Evolutionary conservation across 2,797 vertebrate species (phyloP).

Genomic region (Acropternis orthonyx): DNA sequence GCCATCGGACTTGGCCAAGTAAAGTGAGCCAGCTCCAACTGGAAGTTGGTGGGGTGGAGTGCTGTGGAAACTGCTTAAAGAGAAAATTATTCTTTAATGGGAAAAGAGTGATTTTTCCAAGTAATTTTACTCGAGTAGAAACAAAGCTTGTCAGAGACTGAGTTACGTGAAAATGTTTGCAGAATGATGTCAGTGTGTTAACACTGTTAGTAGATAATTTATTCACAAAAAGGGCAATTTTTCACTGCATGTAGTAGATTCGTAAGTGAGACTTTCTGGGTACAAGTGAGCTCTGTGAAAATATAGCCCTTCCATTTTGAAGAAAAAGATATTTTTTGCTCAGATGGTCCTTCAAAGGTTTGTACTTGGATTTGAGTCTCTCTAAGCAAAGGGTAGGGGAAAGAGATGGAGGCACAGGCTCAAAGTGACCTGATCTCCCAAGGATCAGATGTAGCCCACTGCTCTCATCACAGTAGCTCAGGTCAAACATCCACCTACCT

Average conservation of each 20-base stretch:
- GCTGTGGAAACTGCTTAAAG: slow-evolving; percentile 30
- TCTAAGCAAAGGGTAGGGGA: neutral
- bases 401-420: neutral
- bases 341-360: neutral
- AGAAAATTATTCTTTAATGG: slow-evolving; percentile 59
- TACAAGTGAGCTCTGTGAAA: neutral
- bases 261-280: neutral
- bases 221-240: slow-evolving; percentile 18
- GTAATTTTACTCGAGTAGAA: slow-evolving; percentile 59
- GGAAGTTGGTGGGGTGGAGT: neutral
- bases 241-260: neutral
- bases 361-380: fast-evolving
- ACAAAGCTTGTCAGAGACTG: slow-evolving; percentile 55
- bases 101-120: slow-evolving; percentile 52
- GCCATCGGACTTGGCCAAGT: neutral
- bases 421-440: neutral
- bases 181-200: slow-evolving; percentile 57
- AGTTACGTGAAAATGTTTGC: slow-evolving; percentile 55
- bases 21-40: neutral
- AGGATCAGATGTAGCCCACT: neutral
- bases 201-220: slow-evolving; percentile 38
- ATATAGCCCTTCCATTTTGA: neutral
- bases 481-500: neutral
- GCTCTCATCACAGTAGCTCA: fast-evolving
- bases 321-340: neutral